Percentiles rank a stretch among this genome's conserved stretches.
Conservation (phyloP, 2,113 vertebrate genomes). For the Merops nubicus region DNA sequence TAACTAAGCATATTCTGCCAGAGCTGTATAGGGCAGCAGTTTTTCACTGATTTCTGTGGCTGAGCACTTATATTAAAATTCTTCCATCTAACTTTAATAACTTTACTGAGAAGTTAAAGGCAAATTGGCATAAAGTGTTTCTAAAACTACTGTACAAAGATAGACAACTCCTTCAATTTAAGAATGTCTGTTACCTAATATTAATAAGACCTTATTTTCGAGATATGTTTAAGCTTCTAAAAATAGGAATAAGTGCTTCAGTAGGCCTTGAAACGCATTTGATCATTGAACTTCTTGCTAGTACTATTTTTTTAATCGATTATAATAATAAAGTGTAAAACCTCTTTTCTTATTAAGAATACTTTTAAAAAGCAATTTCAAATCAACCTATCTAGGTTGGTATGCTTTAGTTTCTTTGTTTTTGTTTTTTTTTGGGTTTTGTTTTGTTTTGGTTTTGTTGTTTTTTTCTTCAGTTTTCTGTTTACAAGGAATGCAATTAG, state of each 20-base stretch:
- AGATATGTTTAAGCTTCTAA: background rate
- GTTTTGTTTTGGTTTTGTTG: no score
- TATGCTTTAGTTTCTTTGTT: no score
- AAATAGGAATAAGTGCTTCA: background rate
- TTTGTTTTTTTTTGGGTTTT: no score
- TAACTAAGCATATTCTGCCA: background rate
- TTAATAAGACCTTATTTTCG: background rate
- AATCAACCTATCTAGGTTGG: background rate
- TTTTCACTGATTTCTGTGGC: background rate
- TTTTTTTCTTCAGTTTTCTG: background rate
- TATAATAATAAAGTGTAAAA: background rate
- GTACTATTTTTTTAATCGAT: background rate
- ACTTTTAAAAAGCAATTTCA: background rate
- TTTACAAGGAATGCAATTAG: background rate
- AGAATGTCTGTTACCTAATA: background rate
- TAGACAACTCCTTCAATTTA: background rate
- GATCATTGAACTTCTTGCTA: background rate
- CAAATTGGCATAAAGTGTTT: background rate
- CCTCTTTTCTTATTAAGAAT: background rate
- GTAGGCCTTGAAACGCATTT: background rate
- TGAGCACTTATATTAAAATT: background rate
- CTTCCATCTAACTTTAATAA: background rate
- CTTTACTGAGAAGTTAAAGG: background rate
- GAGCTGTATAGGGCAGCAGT: background rate
- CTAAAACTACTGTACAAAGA: background rate